Evolutionary conservation across 2,797 vertebrate genomes (phyloP).

Genomic region (Microctenopoma steveboyesi): DNA sequence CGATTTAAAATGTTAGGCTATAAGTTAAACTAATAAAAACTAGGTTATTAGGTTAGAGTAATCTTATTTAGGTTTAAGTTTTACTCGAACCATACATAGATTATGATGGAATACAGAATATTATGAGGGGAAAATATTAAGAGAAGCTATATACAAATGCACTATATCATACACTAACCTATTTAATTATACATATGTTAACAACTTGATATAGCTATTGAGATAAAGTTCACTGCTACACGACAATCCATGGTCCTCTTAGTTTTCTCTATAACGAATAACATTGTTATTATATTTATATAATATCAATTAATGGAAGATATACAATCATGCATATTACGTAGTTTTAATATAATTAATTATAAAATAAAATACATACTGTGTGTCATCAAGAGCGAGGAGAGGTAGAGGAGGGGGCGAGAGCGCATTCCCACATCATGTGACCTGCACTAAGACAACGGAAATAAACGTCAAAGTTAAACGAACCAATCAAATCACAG

Average conservation of each 20-base stretch:
- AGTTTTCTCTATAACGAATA: background rate
- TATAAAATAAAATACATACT: background rate
- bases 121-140: background rate
- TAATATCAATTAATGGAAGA: slow-evolving; percentile 2
- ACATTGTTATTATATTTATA: background rate
- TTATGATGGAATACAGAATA: no score
- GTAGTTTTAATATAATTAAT: background rate
- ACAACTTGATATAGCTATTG: background rate
- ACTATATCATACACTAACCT: background rate
- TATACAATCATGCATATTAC: background rate
- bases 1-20: no score
- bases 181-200: background rate
- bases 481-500: slow-evolving; percentile 63
- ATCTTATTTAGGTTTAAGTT: no score
- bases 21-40: no score
- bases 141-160: background rate
- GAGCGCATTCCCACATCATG: slow-evolving; percentile 23
- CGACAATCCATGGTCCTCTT: background rate
- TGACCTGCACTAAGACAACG: slow-evolving; percentile 43
- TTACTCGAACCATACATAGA: background rate
- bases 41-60: no score
- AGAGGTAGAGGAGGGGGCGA: background rate
- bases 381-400: background rate
- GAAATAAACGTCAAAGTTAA: slow-evolving; percentile 5
- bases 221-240: no score